Conservation (phyloP, 1,140 invertebrate species). For the Cecropterus lyciades region DNA sequence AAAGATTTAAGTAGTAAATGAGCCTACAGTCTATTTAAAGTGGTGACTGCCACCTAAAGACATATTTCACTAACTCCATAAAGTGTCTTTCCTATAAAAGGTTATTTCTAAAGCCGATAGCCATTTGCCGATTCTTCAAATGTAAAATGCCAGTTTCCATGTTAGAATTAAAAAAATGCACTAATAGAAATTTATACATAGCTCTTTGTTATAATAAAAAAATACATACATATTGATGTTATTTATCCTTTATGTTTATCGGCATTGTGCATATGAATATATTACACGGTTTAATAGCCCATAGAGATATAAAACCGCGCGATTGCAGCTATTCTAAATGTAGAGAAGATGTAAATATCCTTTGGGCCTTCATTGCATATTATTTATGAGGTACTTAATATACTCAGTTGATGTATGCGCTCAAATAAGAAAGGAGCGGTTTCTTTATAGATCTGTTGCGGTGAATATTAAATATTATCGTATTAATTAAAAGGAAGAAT, state of each 20-base stretch:
- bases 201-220: too few relatives aligned
- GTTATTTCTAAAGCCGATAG: too few relatives aligned
- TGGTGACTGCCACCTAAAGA: too few relatives aligned
- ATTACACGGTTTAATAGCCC: slow-evolving; percentile 4
- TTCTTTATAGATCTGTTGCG: not conserved
- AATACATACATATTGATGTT: not conserved
- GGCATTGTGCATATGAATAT: not conserved
- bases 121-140: too few relatives aligned
- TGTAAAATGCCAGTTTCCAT: too few relatives aligned
- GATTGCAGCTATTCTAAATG: slow-evolving; percentile 4
- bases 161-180: too few relatives aligned
- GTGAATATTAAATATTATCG: not conserved
- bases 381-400: not conserved
- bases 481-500: too few relatives aligned
- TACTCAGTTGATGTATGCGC: not conserved
- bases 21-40: too few relatives aligned
- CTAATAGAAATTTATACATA: too few relatives aligned
- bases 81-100: too few relatives aligned
- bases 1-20: too few relatives aligned
- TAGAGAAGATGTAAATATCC: slow-evolving; percentile 1
- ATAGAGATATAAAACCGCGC: slow-evolving; percentile 3
- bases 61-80: too few relatives aligned
- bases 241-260: not conserved
- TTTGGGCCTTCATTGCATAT: not conserved
- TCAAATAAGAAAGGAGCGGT: not conserved